These are phyloP conservation scores for Melanotaenia nigrans DNA, from an alignment of 2,797 vertebrate species.

Conservation along the genomic window DNA sequence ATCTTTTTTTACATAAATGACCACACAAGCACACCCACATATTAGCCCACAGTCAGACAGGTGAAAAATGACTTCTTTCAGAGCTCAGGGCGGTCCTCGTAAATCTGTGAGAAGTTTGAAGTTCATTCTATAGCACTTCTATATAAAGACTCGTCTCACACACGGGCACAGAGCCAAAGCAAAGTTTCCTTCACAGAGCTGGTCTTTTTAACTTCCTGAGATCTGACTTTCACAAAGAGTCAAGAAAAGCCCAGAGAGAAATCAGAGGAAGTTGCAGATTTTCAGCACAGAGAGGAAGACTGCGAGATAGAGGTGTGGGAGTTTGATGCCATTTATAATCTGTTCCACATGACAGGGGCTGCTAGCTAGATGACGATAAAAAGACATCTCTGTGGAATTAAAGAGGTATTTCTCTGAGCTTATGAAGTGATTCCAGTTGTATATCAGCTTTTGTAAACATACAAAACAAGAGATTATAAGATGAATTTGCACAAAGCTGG, in stretches of 20 bases:
- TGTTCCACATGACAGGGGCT: slow-evolving; percentile 6
- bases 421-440: not conserved
- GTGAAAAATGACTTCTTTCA: slow-evolving; percentile 73
- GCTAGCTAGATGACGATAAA: not conserved
- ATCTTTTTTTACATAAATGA: slow-evolving; percentile 21
- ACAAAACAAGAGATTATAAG: not conserved
- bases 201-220: slow-evolving; percentile 53
- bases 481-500: not conserved
- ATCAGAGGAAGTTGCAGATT: slow-evolving; percentile 23
- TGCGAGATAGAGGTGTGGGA: slow-evolving; percentile 27
- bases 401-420: not conserved
- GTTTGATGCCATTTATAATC: slow-evolving; percentile 24
- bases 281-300: slow-evolving; percentile 28
- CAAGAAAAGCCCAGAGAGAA: slow-evolving; percentile 30
- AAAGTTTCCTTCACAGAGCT: slow-evolving; percentile 53
- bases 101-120: slow-evolving; percentile 69
- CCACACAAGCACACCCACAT: slow-evolving; percentile 12
- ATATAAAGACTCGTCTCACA: slow-evolving; percentile 59
- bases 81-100: slow-evolving; percentile 52
- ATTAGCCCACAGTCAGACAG: slow-evolving; percentile 7
- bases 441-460: not conserved
- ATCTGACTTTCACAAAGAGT: slow-evolving; percentile 36
- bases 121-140: slow-evolving; percentile 60
- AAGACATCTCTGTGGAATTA: not conserved
- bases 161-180: slow-evolving; percentile 59